Percentiles rank a stretch among this genome's conserved stretches.
Evolutionary conservation across 2,888 invertebrate genomes (phyloP).

Genomic region (Eristalis pertinax): DNA sequence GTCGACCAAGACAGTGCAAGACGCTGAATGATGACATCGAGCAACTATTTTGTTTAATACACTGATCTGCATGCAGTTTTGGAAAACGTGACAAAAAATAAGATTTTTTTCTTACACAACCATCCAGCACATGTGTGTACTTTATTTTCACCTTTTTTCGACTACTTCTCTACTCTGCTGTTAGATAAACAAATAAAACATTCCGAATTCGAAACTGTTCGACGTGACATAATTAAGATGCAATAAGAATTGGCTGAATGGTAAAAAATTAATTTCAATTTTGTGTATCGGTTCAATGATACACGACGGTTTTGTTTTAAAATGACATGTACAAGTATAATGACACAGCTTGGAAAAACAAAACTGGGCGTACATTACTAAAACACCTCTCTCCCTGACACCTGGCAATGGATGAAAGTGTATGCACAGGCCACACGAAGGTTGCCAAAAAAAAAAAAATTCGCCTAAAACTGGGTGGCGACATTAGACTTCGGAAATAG

Average conservation of each 20-base stretch:
- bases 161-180: slow-evolving; percentile 1
- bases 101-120: slow-evolving; percentile 23
- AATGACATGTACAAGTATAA: slow-evolving; percentile 5
- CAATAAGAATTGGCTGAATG: slow-evolving; percentile 23
- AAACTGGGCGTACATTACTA: slow-evolving; percentile 13
- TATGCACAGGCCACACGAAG: neutral
- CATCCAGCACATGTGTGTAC: neutral
- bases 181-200: slow-evolving; percentile 22
- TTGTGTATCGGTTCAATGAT: slow-evolving; percentile 7
- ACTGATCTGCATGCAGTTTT: neutral
- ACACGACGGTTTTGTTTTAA: neutral
- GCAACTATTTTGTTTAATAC: neutral
- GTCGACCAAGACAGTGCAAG: neutral
- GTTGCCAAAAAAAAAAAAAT: slow-evolving; percentile 42
- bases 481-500: neutral
- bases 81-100: slow-evolving; percentile 58
- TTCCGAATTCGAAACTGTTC: slow-evolving; percentile 27
- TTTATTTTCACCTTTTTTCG: slow-evolving; percentile 41
- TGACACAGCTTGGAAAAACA: slow-evolving; percentile 11
- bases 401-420: slow-evolving; percentile 26
- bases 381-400: neutral
- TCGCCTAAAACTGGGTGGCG: slow-evolving; percentile 15
- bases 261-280: slow-evolving; percentile 10
- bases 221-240: slow-evolving; percentile 59
- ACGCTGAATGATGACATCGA: neutral